phyloP scores from a whole-genome alignment of 2,113 vertebrate genomes.

The Pyxicephalus adspersus region DNA sequence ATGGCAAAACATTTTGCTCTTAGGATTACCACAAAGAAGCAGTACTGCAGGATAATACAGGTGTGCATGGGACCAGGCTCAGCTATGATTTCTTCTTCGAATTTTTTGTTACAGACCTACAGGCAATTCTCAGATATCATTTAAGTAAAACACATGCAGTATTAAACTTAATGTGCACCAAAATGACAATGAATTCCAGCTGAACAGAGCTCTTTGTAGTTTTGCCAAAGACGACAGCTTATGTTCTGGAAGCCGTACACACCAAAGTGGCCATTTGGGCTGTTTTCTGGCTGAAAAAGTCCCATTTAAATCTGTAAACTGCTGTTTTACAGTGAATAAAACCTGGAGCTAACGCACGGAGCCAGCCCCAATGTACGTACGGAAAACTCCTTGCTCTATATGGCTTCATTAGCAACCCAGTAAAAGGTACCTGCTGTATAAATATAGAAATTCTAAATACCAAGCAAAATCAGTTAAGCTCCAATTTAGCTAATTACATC shows the following conservation, averaged over 20 bases:
- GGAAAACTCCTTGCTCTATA: not conserved
- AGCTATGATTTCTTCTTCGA: no score
- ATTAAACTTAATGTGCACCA: not conserved
- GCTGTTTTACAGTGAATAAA: slow-evolving; percentile 7
- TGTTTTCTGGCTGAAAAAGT: slow-evolving; percentile 33
- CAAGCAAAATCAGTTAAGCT: slow-evolving; percentile 36
- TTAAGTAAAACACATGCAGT: not conserved
- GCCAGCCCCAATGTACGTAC: not conserved
- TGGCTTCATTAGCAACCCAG: not conserved
- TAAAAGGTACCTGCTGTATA: not conserved
- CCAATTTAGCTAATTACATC: slow-evolving; percentile 38
- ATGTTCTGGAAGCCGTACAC: slow-evolving; percentile 25
- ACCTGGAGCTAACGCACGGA: not conserved
- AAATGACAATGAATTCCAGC: slow-evolving; percentile 6
- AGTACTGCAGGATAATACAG: no score
- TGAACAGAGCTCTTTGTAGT: slow-evolving; percentile 4
- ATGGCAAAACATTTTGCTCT: no score
- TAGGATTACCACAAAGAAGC: no score
- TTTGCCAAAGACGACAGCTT: slow-evolving; percentile 32
- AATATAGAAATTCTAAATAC: slow-evolving; percentile 17
- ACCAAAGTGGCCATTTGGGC: slow-evolving; percentile 42
- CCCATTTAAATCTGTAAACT: slow-evolving; percentile 35
- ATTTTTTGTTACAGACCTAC: no score
- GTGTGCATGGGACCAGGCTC: no score
- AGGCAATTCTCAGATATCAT: no score